These are phyloP conservation scores for Malurus melanocephalus DNA, from an alignment of 2,113 vertebrate genomes.

Conservation along the genomic window DNA sequence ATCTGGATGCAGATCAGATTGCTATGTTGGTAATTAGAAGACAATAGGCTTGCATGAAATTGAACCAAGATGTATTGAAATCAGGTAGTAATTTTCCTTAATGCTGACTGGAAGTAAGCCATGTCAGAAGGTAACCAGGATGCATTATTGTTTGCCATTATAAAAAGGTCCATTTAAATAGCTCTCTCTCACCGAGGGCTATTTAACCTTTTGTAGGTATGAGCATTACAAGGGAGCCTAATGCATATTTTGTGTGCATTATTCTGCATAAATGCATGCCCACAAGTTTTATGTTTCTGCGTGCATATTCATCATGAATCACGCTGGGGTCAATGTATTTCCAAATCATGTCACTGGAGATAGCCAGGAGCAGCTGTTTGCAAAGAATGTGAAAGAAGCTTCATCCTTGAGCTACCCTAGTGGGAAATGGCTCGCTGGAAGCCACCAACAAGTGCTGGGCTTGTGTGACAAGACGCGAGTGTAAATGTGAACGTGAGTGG, in stretches of 20 bases:
- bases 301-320: slow-evolving; percentile 37
- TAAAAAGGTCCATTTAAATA: slow-evolving; percentile 51
- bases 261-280: slow-evolving; percentile 19
- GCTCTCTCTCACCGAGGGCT: slow-evolving; percentile 21
- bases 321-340: background rate
- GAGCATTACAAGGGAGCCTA: slow-evolving; percentile 18
- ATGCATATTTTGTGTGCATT: background rate
- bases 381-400: slow-evolving; percentile 26
- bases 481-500: background rate
- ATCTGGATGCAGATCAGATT: slow-evolving; percentile 34
- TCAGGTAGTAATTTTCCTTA: slow-evolving; percentile 51
- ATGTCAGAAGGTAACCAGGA: slow-evolving; percentile 37
- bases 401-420: slow-evolving; percentile 27
- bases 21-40: slow-evolving; percentile 57
- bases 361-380: slow-evolving; percentile 15
- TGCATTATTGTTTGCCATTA: slow-evolving; percentile 37
- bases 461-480: background rate
- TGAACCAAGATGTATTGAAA: slow-evolving; percentile 43
- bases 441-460: background rate
- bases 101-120: slow-evolving; percentile 45
- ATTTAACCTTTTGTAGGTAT: slow-evolving; percentile 58
- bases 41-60: slow-evolving; percentile 46
- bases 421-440: background rate
- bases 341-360: background rate
- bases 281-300: background rate